A percentile compares a stretch with the other conserved stretches of the same genome.
Conservation (phyloP, 2,797 vertebrate species). For the Sphenodon punctatus region DNA sequence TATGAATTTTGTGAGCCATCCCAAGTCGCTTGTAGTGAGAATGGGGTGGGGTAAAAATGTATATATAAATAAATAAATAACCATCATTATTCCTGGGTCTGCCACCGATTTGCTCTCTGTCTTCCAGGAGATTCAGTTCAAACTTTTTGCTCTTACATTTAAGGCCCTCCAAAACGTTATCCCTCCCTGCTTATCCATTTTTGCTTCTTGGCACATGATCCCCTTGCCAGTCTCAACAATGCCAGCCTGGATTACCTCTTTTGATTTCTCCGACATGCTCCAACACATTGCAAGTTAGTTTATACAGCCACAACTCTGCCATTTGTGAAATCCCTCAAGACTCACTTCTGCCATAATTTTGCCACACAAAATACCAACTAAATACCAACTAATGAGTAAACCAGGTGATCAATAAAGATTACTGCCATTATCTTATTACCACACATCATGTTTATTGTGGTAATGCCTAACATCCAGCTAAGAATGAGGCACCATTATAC, state of each 20-base stretch:
- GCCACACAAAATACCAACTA: too few species aligned
- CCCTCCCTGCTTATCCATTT: background rate
- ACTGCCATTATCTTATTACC: background rate
- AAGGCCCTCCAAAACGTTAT: background rate
- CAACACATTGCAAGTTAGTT: background rate
- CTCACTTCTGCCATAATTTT: background rate
- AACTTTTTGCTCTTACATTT: background rate
- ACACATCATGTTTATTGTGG: too few species aligned
- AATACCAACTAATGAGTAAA: background rate
- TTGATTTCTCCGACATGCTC: too few species aligned
- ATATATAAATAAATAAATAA: too few species aligned
- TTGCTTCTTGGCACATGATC: background rate
- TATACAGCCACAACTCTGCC: background rate
- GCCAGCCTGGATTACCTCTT: background rate
- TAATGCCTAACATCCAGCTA: too few species aligned
- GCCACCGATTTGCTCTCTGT: background rate
- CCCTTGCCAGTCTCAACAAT: background rate
- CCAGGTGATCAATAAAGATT: background rate
- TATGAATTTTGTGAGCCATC: too few species aligned
- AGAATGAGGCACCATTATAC: too few species aligned
- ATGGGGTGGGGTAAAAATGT: too few species aligned
- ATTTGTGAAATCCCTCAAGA: background rate
- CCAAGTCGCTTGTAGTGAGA: too few species aligned
- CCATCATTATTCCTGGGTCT: background rate
- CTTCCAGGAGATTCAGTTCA: background rate